Conservation (phyloP, 2,113 vertebrate species). For the Electrona antarctica region DNA sequence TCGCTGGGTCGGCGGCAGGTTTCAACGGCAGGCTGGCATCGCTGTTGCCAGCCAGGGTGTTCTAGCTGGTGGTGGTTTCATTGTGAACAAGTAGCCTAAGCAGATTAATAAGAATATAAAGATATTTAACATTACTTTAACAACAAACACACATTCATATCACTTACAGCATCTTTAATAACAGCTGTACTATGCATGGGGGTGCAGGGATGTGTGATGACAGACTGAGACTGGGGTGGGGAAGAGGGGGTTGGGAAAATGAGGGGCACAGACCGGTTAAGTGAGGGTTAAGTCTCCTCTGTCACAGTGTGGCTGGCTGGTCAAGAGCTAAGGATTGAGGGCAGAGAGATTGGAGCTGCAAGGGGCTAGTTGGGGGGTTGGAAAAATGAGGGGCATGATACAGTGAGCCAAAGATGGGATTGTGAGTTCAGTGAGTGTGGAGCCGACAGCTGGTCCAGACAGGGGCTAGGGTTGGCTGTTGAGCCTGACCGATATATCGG, state of each 20-base stretch:
- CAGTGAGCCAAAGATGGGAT: conserved; percentile 36
- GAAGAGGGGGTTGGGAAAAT: not conserved
- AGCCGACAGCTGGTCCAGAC: conserved; percentile 43
- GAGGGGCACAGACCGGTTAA: not conserved
- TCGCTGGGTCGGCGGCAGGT: too few species aligned
- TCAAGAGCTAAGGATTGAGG: conserved; percentile 40
- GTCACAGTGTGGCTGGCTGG: not conserved
- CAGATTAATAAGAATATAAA: too few species aligned
- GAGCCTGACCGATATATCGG: too few species aligned
- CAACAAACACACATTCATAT: too few species aligned
- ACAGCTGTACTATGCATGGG: conserved; percentile 19
- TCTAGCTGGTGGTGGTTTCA: too few species aligned
- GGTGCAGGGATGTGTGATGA: too few species aligned
- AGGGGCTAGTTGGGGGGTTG: conserved; percentile 19
- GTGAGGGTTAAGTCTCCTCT: not conserved
- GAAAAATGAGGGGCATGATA: conserved; percentile 40
- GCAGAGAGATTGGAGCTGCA: conserved; percentile 25
- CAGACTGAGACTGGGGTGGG: too few species aligned
- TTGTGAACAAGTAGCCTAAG: too few species aligned
- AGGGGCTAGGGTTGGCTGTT: not conserved
- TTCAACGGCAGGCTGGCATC: too few species aligned
- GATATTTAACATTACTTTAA: too few species aligned
- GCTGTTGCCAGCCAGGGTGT: too few species aligned
- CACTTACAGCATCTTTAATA: too few species aligned
- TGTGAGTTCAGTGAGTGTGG: not conserved